Percentiles rank a stretch among this genome's conserved stretches.
Evolutionary conservation across 1,140 invertebrate genomes (phyloP).

Genomic region (Phortica variegata): DNA sequence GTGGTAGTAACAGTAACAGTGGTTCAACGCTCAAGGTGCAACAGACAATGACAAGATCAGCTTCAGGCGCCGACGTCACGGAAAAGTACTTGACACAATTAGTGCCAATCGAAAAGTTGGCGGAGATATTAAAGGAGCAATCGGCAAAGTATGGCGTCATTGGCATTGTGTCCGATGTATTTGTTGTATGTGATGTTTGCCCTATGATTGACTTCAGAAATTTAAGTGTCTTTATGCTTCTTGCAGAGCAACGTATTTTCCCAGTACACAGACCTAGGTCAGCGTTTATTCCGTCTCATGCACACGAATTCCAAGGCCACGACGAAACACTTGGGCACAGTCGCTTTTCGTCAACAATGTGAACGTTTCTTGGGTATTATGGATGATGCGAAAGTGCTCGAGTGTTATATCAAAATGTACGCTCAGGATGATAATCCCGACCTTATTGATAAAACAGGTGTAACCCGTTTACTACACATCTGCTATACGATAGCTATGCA

Average conservation of each 20-base stretch:
- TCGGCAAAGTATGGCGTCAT: constrained; percentile 66
- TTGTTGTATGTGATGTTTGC: constrained; percentile 59
- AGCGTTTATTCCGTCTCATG: constrained; percentile 68
- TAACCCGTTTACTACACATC: constrained; percentile 66
- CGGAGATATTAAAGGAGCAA: constrained; percentile 66
- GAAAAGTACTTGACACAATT: constrained; percentile 64
- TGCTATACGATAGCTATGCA: constrained; percentile 77
- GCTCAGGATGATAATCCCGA: constrained; percentile 56
- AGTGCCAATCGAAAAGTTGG: constrained; percentile 69
- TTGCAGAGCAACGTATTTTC: constrained; percentile 73
- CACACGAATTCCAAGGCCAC: constrained; percentile 63
- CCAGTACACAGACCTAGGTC: constrained; percentile 71
- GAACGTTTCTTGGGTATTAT: constrained; percentile 70
- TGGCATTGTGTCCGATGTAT: constrained; percentile 66
- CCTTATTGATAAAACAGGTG: constrained; percentile 58
- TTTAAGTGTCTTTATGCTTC: constrained; percentile 1
- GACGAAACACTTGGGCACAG: constrained; percentile 62
- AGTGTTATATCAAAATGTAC: constrained; percentile 69
- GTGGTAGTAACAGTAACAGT: constrained; percentile 21
- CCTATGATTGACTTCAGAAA: constrained; percentile 2
- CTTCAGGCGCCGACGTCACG: constrained; percentile 64
- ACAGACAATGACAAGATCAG: constrained; percentile 58
- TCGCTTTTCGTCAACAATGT: constrained; percentile 69
- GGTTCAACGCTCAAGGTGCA: constrained; percentile 41
- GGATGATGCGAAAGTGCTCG: constrained; percentile 65